Base-by-base conservation (phyloP, 2,113 vertebrate species). In the Melanerpes aurifrons region DNA sequence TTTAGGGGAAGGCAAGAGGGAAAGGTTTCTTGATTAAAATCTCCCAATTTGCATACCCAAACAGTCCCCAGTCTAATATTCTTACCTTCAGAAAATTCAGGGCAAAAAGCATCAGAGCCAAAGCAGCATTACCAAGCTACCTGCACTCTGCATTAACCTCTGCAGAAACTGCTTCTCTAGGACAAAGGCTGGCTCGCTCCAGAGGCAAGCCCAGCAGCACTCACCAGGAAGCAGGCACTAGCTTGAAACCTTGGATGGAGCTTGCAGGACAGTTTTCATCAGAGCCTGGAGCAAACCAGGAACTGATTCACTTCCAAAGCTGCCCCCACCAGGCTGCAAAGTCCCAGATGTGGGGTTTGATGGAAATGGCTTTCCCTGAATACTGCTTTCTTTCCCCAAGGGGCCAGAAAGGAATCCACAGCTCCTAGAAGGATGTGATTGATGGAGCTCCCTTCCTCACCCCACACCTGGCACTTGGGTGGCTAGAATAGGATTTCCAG, bases 21-120 rank as follows among this genome's bases (percentile, higher is more conserved):
- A 87, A 80, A 68, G 14, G 59, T 73, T 91, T 91, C 82, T 92
- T 8, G 3, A 82, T 89, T 87, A 82, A 92, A 85, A 82, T 62
- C 40, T 92, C 31, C 2, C 53, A 16, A 29, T 82, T 87, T 89
- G 29, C 68, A 54, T 79, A 87, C 77, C 70, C 35, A 67, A 82
- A 93, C 82, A 85, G 66, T 75, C 86, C 31, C 68, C 86, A 62
- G 47, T 37, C 67, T 82, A 54, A 86, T 25, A 26, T 79, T 90
- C 10, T 87, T 87, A 87, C 26, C 56, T 70, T 63, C 77, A 63
- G 81, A 57, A 86, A 63, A 82, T 2, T 85, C 71, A 63, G 64
- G 69, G 48, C 37, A 37, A 10, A 84, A 78, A 47, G 4, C 70
- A 12, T 35, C 0, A 0, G 56, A 56, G 50, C 76, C 70, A 63